Evolutionary conservation across 2,888 invertebrate species (phyloP), one percentile per base, ranked within the genome.

Genomic region (Drosophila neonasuta): DNA sequence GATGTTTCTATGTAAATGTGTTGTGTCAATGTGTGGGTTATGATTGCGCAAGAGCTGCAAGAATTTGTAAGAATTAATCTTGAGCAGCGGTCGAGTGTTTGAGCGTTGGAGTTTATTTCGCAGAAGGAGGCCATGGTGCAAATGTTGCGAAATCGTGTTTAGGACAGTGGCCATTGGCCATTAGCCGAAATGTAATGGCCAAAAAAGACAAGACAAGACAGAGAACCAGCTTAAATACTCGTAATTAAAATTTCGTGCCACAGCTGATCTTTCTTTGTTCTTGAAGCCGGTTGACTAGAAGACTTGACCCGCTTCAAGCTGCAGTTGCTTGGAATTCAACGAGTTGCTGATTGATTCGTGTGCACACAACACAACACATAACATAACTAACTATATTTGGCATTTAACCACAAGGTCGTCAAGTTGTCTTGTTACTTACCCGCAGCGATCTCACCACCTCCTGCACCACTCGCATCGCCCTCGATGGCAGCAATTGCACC

Each of bases 391-490:
- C 24, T 24, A 24, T 24, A 36, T 55, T 70, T 72, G 78, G 32
- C 64, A 61, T 67, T 69, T 61, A 39, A 51, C 58, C 13, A 24
- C 71, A 80, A 84, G 80, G 76, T 64, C 67, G 45, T 30, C 51
- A 11, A n/a, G 32, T 30, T 32, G 36, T 34, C 29, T 13, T 50
- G 15, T 15, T 17, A 83, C 90, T 90, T 88, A 91, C 91, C 75
- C 91, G 87, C 56, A 91, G 78, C 62, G 90, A 89, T 55, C 91
- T 84, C 52, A 91, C 91, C 64, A 91, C 91, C 83, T 91, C 91
- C 86, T 90, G 91, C 61, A 91, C 91, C 64, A 90, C 91, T 45
- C 90, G 89, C 91, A 91, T 91, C 34, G 91, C 91, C 13, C 91
- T 88, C 61, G 90, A 90, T 2, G 91, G 91, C 66, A 91, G 75